A percentile compares a stretch with the other conserved stretches of the same genome.
Conservation (phyloP, 2,113 vertebrate species). For the Mirza zaza region DNA sequence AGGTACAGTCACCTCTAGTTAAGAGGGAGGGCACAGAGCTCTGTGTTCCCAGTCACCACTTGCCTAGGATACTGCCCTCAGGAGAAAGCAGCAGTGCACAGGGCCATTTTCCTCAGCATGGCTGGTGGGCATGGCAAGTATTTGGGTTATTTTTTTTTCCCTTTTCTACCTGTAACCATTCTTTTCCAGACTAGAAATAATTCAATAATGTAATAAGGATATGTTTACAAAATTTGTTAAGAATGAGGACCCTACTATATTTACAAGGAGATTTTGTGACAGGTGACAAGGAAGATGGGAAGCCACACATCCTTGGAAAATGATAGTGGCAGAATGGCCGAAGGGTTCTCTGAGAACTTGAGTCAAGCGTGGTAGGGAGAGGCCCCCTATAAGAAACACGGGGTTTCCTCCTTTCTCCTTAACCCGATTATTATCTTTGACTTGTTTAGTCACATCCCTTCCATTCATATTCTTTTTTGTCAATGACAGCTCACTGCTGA, state of each 20-base stretch:
- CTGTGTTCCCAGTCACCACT: not conserved
- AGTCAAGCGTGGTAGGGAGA: accelerated
- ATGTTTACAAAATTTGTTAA: not conserved
- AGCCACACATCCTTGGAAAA: not conserved
- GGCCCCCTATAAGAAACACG: accelerated
- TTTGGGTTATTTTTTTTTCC: not conserved
- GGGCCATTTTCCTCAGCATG: not conserved
- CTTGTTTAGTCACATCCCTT: not conserved
- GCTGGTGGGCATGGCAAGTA: not conserved
- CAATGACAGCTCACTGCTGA: not conserved
- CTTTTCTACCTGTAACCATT: not conserved
- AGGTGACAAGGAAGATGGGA: not conserved
- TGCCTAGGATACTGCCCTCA: not conserved
- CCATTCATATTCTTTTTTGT: not conserved
- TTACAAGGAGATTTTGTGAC: not conserved
- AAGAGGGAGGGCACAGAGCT: not conserved
- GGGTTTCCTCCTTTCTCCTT: not conserved
- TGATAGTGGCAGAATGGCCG: accelerated
- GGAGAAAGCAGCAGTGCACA: not conserved
- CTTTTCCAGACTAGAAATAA: not conserved
- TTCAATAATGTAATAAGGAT: not conserved
- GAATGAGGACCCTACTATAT: not conserved
- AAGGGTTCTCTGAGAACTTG: not conserved
- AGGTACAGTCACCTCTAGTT: not conserved
- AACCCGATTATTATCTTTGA: not conserved